A percentile compares a stretch with the other conserved stretches of the same genome.
These are phyloP conservation scores for Harpalus rubripes DNA, from an alignment of 2,888 invertebrate genomes.

Conservation along the genomic window DNA sequence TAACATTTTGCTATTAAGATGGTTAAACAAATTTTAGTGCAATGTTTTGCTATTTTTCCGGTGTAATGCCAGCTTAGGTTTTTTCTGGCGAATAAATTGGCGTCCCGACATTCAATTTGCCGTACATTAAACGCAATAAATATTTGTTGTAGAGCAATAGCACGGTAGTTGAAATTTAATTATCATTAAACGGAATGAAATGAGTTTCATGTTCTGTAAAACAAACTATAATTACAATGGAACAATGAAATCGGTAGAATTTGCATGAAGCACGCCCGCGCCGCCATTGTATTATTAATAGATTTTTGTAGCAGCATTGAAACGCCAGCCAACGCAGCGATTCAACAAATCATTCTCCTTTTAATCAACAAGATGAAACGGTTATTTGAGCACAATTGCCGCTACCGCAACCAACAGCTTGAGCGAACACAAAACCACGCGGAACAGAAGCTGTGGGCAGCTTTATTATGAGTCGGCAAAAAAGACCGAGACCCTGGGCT, in stretches of 20 bases:
- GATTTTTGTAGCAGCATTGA: constrained; percentile 30
- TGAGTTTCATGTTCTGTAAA: constrained; percentile 24
- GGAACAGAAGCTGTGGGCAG: constrained; percentile 28
- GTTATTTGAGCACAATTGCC: constrained; percentile 42
- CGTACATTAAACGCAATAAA: constrained; percentile 32
- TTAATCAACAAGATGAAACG: constrained; percentile 50
- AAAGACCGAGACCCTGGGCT: background rate
- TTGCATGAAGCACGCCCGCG: constrained; percentile 11
- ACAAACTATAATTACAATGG: constrained; percentile 31
- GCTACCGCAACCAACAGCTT: background rate
- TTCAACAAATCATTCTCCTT: constrained; percentile 48
- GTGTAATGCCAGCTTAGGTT: background rate
- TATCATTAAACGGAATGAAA: constrained; percentile 24
- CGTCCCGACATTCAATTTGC: constrained; percentile 14
- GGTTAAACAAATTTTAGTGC: too few relatives aligned
- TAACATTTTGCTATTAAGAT: too few relatives aligned
- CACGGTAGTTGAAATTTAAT: constrained; percentile 4
- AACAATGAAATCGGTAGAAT: constrained; percentile 31
- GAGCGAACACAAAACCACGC: constrained; percentile 32
- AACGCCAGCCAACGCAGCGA: constrained; percentile 25
- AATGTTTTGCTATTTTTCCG: too few relatives aligned
- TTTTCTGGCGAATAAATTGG: constrained; percentile 18
- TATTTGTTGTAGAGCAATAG: constrained; percentile 14
- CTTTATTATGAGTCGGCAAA: constrained; percentile 29
- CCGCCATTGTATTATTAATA: constrained; percentile 25